A percentile compares a stretch with the other conserved stretches of the same genome.
Evolutionary conservation across 2,113 vertebrate species (phyloP).

Genomic region (Octodon degus): DNA sequence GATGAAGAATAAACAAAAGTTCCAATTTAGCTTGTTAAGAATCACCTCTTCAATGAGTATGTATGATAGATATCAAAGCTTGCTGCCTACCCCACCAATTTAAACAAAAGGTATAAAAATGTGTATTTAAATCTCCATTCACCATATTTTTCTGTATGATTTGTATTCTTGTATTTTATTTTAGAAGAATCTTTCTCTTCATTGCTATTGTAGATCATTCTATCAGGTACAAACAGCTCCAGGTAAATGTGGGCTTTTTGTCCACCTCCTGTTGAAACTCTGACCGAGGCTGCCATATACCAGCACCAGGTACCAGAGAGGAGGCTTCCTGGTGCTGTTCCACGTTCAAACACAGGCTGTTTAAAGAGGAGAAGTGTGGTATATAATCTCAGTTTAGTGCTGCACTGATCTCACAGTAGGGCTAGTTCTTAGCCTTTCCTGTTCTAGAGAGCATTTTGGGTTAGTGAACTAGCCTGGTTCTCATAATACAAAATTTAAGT

Average conservation of each 20-base stretch:
- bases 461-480: conserved; percentile 58
- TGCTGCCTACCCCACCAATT: neutral
- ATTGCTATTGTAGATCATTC: conserved; percentile 45
- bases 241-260: conserved; percentile 47
- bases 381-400: conserved; percentile 84
- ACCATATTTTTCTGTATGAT: neutral
- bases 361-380: conserved; percentile 84
- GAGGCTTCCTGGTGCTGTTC: conserved; percentile 86
- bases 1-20: neutral
- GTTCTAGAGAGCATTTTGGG: conserved; percentile 73
- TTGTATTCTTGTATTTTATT: conserved; percentile 20
- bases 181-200: conserved; percentile 62
- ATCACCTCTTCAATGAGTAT: neutral
- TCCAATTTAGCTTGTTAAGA: neutral
- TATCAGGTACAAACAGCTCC: neutral
- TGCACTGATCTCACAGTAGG: conserved; percentile 83
- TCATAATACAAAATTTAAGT: conserved; percentile 33
- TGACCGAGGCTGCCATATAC: conserved; percentile 84
- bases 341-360: conserved; percentile 84
- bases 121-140: conserved; percentile 8
- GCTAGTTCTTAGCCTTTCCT: conserved; percentile 79
- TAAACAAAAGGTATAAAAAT: conserved; percentile 44
- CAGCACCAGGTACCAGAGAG: conserved; percentile 72
- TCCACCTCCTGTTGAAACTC: conserved; percentile 73
- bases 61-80: neutral